Percentiles rank a stretch among this genome's conserved stretches.
Evolutionary conservation across 2,113 vertebrate genomes (phyloP).

Genomic region (Kobus ellipsiprymnus): DNA sequence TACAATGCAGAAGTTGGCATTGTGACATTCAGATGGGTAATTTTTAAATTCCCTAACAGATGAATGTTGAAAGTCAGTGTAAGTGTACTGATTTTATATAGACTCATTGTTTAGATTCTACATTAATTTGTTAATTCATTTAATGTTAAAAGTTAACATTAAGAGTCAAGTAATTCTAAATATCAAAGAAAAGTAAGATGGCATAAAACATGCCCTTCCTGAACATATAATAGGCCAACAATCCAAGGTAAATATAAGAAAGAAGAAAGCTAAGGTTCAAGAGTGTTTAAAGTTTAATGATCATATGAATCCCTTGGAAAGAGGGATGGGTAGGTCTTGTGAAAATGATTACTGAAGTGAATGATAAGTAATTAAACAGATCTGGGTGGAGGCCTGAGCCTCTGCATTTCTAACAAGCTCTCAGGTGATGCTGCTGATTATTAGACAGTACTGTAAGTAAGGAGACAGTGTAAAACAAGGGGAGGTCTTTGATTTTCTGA

Average conservation of each 20-base stretch:
- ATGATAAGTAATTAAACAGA: background rate
- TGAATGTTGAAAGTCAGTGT: background rate
- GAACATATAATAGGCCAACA: background rate
- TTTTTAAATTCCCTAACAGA: background rate
- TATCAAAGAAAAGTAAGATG: background rate
- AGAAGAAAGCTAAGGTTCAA: background rate
- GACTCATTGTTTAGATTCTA: background rate
- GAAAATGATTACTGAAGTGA: background rate
- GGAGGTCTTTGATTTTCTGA: background rate
- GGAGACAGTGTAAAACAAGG: background rate
- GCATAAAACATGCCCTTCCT: background rate
- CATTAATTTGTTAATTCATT: background rate
- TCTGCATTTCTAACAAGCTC: background rate
- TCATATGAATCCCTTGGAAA: background rate
- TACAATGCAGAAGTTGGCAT: background rate
- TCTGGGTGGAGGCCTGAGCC: background rate
- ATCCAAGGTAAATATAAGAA: background rate
- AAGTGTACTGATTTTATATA: background rate
- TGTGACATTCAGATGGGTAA: background rate
- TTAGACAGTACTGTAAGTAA: background rate
- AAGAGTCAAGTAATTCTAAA: background rate
- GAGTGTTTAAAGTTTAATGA: background rate
- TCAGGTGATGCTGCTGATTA: background rate
- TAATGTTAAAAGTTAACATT: background rate
- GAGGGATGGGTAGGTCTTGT: background rate